These are phyloP conservation scores for Drosophila dives DNA, from an alignment of 2,888 invertebrate genomes.

Conservation along the genomic window DNA sequence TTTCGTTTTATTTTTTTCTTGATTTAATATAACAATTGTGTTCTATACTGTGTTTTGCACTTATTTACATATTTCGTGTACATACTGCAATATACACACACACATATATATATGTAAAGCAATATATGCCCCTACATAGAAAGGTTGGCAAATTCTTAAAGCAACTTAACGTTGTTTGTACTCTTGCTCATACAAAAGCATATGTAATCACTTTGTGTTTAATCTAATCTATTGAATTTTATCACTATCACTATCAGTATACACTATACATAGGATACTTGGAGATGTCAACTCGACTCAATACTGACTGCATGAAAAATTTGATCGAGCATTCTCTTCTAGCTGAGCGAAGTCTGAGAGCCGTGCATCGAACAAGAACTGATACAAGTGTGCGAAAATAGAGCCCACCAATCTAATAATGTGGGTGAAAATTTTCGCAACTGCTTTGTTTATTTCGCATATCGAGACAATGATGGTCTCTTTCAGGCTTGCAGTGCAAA, in stretches of 20 bases:
- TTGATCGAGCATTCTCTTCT: neutral
- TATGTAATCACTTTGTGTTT: slow-evolving; percentile 23
- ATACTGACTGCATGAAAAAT: neutral
- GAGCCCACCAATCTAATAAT: neutral
- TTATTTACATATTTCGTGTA: slow-evolving; percentile 3
- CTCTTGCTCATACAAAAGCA: neutral
- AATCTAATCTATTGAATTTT: slow-evolving; percentile 33
- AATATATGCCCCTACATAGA: neutral
- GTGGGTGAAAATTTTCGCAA: neutral
- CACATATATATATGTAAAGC: neutral
- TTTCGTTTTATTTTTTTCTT: slow-evolving; percentile 29
- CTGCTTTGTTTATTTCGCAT: neutral
- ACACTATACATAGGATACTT: neutral
- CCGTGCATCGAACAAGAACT: neutral
- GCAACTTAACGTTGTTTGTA: neutral
- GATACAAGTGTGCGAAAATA: neutral
- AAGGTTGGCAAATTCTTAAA: slow-evolving; percentile 18
- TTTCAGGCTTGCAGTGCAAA: neutral
- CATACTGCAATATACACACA: neutral
- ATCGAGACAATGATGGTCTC: neutral
- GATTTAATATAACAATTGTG: slow-evolving; percentile 35
- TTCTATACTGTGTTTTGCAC: slow-evolving; percentile 7
- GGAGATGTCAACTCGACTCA: neutral
- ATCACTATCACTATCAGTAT: too few species aligned
- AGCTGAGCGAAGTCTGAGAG: neutral